Evolutionary conservation across 2,888 invertebrate species (phyloP), one percentile per base, ranked within the genome.

Genomic region (Lithosia quadra): DNA sequence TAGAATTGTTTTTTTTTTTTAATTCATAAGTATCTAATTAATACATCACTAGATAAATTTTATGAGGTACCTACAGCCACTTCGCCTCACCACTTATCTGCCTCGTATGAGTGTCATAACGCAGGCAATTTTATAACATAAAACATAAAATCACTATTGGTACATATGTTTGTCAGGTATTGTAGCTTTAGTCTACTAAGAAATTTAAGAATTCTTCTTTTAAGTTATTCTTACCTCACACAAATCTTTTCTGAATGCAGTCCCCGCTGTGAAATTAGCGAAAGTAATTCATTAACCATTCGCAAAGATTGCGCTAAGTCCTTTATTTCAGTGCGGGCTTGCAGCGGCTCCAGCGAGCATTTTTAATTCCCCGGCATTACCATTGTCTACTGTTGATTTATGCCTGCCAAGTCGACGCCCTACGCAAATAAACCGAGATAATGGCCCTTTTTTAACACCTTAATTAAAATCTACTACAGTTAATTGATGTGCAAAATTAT

Each of bases 281-380:
- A 90, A 92, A 89, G 92, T 93, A 93, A 94, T 94, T 94, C 92
- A 94, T 94, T 94, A 93, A 94, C 92, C 90, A 87, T 86, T 81
- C 86, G 84, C 91, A 85, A 92, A 94, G 94, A 92, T 92, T 90
- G 89, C 84, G 90, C 86, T 88, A 91, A 93, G 93, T 91, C 93
- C 88, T 89, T 91, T 91, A 92, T 91, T 92, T 92, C 91, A 88
- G 87, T 87, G 88, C 84, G 86, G 86, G 89, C 89, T 87, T 81
- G 88, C 84, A 85, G 87, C 88, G 86, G 80, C 77, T 75, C 82
- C 81, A 74, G 75, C 84, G 88, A 92, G 92, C 89, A 94, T 92
- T 94, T 94, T 94, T 94, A 94, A 94, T 93, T 93, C 94, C 88
- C 80, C 84, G 71, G 92, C 91, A 91, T 94, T 94, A 91, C 89